phyloP scores from a whole-genome alignment of 2,113 vertebrate genomes.

The Diadophis punctatus region DNA sequence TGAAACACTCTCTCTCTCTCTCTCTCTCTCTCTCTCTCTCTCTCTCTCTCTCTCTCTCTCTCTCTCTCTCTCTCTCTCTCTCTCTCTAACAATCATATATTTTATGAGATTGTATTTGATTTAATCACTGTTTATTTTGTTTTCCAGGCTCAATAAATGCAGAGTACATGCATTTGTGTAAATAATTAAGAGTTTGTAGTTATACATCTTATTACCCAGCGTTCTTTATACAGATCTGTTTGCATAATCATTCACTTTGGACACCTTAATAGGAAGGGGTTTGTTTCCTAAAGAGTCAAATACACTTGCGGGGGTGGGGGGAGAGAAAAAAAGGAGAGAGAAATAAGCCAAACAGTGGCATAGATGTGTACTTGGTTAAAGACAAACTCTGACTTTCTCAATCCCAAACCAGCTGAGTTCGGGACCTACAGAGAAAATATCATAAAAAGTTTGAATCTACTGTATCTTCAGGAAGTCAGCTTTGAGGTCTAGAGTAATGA shows the following conservation, averaged over 20 bases:
- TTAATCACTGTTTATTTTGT: conserved; percentile 1
- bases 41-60: too few relatives aligned
- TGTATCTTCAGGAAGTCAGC: not conserved
- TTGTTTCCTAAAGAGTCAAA: not conserved
- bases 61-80: not conserved
- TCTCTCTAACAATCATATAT: not conserved
- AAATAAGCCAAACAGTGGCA: not conserved
- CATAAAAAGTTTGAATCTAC: not conserved
- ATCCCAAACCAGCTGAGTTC: not conserved
- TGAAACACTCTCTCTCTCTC: not conserved
- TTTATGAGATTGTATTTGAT: not conserved
- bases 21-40: too few relatives aligned
- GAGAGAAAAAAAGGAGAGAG: not conserved
- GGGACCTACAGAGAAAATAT: not conserved
- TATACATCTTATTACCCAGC: conserved; percentile 47
- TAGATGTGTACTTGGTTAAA: not conserved
- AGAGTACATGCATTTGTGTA: conserved; percentile 33
- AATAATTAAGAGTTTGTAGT: conserved; percentile 38
- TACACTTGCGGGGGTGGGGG: not conserved
- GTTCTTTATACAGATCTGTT: conserved; percentile 44
- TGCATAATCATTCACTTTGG: conserved; percentile 37
- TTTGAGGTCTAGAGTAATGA: not conserved
- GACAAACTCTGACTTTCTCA: not conserved
- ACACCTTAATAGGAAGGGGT: not conserved
- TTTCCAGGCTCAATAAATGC: conserved; percentile 10